phyloP scores from a whole-genome alignment of 1,140 invertebrate species.

The Heterodera schachtii region DNA sequence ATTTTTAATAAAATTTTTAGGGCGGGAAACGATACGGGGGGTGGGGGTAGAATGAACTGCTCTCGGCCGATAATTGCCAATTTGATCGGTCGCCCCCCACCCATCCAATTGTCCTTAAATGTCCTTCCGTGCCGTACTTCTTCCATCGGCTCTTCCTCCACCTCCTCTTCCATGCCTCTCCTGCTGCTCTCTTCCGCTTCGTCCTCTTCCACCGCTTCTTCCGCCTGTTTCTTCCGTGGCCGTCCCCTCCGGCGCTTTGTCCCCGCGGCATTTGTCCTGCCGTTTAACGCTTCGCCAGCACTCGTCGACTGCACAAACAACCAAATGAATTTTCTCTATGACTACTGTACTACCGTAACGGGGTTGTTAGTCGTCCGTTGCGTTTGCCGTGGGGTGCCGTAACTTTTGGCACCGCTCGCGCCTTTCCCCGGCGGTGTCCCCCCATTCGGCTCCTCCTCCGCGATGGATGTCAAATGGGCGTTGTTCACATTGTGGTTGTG shows the following conservation, averaged over 20 bases:
- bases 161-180: constrained; percentile 10
- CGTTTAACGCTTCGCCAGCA: neutral
- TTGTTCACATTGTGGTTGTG: constrained; percentile 8
- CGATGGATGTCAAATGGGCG: neutral
- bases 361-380: neutral
- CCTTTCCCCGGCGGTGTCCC: neutral
- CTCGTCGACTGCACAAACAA: neutral
- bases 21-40: too few species aligned
- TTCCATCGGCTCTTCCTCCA: constrained; percentile 14
- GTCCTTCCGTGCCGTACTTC: neutral
- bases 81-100: too few species aligned
- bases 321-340: neutral
- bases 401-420: neutral
- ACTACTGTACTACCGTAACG: neutral
- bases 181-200: constrained; percentile 2
- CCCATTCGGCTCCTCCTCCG: neutral
- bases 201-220: constrained; percentile 8
- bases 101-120: too few species aligned
- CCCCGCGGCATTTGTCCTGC: constrained; percentile 2
- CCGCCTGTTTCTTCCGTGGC: constrained; percentile 18
- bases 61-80: too few species aligned
- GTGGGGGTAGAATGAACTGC: too few species aligned
- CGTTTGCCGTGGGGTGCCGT: neutral
- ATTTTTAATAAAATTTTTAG: too few species aligned
- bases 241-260: constrained; percentile 14